phyloP scores from a whole-genome alignment of 2,888 invertebrate genomes.

The Pheosia tremula region DNA sequence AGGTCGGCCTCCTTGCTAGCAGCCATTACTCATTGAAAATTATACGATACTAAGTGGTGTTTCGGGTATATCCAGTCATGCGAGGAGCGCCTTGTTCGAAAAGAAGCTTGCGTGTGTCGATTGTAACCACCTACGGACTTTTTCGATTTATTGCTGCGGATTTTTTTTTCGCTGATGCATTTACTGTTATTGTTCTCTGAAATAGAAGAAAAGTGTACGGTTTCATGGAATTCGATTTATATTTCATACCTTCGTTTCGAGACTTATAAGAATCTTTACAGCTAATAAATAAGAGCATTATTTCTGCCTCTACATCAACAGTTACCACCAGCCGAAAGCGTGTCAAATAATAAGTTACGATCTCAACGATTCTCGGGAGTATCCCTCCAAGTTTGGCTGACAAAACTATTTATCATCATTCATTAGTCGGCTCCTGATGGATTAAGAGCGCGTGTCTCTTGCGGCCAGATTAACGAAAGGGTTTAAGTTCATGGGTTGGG shows the following conservation, averaged over 20 bases:
- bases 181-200: constrained; percentile 17
- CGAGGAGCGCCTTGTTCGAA: constrained; percentile 45
- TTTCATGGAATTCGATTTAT: too few species aligned
- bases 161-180: constrained; percentile 54
- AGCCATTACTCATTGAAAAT: constrained; percentile 80
- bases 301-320: background rate
- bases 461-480: constrained; percentile 70
- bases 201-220: too few species aligned
- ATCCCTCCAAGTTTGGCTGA: constrained; percentile 40
- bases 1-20: constrained; percentile 66
- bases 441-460: constrained; percentile 54
- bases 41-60: constrained; percentile 80
- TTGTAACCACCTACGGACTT: constrained; percentile 34
- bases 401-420: constrained; percentile 79
- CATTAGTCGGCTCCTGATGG: constrained; percentile 60
- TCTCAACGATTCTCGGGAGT: constrained; percentile 22
- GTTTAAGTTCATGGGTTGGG: constrained; percentile 59
- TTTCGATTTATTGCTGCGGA: constrained; percentile 54
- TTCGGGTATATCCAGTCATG: constrained; percentile 74
- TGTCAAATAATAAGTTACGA: constrained; percentile 7
- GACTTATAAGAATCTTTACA: too few species aligned
- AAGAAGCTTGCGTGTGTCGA: constrained; percentile 51
- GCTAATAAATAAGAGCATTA: background rate
- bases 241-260: too few species aligned
- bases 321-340: background rate